Base-by-base conservation (phyloP, 2,797 vertebrate species). In the Sciurus carolinensis region DNA sequence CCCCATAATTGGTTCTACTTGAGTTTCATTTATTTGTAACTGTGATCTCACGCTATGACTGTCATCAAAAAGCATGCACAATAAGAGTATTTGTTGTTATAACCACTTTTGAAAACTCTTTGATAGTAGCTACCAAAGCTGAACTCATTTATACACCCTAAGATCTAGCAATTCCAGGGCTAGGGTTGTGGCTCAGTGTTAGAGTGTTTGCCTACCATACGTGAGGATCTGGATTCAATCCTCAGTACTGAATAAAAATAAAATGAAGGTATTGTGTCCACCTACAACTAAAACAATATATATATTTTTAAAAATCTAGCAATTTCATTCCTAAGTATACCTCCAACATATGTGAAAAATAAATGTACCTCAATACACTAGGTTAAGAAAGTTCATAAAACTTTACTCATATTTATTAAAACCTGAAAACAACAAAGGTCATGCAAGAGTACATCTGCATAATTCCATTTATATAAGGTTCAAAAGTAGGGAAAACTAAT, bases 1-100 rank as follows among this genome's bases (percentile, higher is more conserved):
- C 76, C 76, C 59, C 39, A 76, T 76, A 33, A 20, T 26, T 42
- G 87, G 11, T 57, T 82, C 18, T 87, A 75, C 4, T 9, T 86
- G 33, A 66, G 13, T 66, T 87, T 86, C 54, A 50, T 14, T 76
- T 73, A 80, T 85, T 86, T 93, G 72, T 33, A 89, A 72, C 84
- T 15, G 12, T 90, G 72, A 54, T 12, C n/a, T 69, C 71, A 73
- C 22, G 76, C 24, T 57, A 62, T 72, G 28, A 79, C 64, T 59
- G n/a, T 36, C 54, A 83, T 69, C 39, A 69, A 69, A 73, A 87
- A 33, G 15, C 39, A 87, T 59, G 47, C 6, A 75, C 10, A 83
- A 22, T 62, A 52, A 57, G 66, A 72, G 30, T 52, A 69, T 50
- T 36, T 36, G 69, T 36, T 54, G 66, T n/a, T 52, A 54, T 18